Percentiles rank a stretch among this genome's conserved stretches.
Evolutionary conservation across 2,888 invertebrate genomes (phyloP).

Genomic region (Oxyscelio sp.): DNA sequence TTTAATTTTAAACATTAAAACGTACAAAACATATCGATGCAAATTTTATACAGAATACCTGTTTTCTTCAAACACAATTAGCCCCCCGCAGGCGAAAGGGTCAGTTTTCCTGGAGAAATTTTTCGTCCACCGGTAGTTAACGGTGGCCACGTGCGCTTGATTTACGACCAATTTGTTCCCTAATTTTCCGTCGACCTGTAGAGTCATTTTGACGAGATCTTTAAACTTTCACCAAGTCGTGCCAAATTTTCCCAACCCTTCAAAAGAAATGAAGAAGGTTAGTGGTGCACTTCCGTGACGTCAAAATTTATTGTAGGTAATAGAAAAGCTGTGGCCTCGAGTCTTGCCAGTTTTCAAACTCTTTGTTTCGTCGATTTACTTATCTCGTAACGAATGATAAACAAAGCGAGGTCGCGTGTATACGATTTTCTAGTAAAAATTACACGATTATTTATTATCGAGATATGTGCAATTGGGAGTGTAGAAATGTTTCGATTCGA

Average conservation of each 20-base stretch:
- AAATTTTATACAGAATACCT: conserved; percentile 31
- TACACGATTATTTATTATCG: conserved; percentile 55
- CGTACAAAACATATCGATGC: conserved; percentile 44
- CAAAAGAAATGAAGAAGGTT: conserved; percentile 79
- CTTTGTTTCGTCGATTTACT: conserved; percentile 61
- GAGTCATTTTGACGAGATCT: no score
- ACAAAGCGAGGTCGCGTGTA: conserved; percentile 67
- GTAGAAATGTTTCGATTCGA: conserved; percentile 55
- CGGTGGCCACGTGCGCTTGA: conserved; percentile 80
- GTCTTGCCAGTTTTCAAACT: conserved; percentile 56
- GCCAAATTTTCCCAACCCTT: background rate
- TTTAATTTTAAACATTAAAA: no score
- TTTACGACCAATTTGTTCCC: conserved; percentile 80
- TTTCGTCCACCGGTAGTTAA: conserved; percentile 19
- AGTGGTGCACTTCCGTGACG: conserved; percentile 58
- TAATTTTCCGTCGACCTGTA: conserved; percentile 58
- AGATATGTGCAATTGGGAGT: conserved; percentile 60
- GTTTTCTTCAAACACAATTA: conserved; percentile 83
- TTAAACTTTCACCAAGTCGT: no score
- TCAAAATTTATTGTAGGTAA: conserved; percentile 59
- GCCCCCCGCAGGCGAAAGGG: conserved; percentile 77
- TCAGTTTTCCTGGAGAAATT: conserved; percentile 54
- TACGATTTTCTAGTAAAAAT: conserved; percentile 56
- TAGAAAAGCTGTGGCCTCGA: conserved; percentile 60
- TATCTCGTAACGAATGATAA: conserved; percentile 72